Conservation (phyloP, 2,797 vertebrate species). For the Brachyrhaphis roseni region DNA sequence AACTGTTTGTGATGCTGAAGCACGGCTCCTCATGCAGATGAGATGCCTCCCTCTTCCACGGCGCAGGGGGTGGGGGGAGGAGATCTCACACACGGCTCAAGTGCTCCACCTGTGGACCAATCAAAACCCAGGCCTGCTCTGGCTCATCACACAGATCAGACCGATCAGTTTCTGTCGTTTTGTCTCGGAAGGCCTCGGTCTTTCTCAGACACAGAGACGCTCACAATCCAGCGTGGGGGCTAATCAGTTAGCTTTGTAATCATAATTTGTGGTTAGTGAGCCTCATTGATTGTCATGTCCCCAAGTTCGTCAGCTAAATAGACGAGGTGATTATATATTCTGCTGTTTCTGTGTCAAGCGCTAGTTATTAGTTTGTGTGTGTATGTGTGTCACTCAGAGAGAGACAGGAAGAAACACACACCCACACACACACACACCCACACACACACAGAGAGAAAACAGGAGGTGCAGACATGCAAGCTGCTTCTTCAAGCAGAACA, state of each 20-base stretch:
- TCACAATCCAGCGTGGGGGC: slow-evolving; percentile 30
- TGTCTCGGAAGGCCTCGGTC: slow-evolving; percentile 39
- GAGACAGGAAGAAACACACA: slow-evolving; percentile 10
- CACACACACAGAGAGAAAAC: background rate
- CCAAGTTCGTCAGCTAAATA: slow-evolving; percentile 55
- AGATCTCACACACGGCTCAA: slow-evolving; percentile 59
- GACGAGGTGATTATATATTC: slow-evolving; percentile 49
- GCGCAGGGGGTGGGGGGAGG: background rate
- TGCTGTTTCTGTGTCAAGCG: slow-evolving; percentile 35
- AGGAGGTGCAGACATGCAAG: slow-evolving; percentile 37
- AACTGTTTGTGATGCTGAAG: slow-evolving; percentile 44
- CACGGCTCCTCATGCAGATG: slow-evolving; percentile 38
- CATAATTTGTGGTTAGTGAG: slow-evolving; percentile 59
- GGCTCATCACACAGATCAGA: slow-evolving; percentile 27
- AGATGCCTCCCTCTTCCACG: slow-evolving; percentile 11
- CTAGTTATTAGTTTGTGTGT: slow-evolving; percentile 15
- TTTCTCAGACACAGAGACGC: slow-evolving; percentile 32
- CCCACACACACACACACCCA: no score
- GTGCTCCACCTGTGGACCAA: slow-evolving; percentile 73
- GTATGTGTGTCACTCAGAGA: background rate
- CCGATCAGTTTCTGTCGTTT: slow-evolving; percentile 53
- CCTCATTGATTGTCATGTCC: slow-evolving; percentile 56
- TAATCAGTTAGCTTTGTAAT: slow-evolving; percentile 65
- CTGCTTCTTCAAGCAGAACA: slow-evolving; percentile 30
- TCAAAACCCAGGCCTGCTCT: slow-evolving; percentile 3